Evolutionary conservation across 2,113 vertebrate species (phyloP).

Genomic region (Rafetus swinhoei): DNA sequence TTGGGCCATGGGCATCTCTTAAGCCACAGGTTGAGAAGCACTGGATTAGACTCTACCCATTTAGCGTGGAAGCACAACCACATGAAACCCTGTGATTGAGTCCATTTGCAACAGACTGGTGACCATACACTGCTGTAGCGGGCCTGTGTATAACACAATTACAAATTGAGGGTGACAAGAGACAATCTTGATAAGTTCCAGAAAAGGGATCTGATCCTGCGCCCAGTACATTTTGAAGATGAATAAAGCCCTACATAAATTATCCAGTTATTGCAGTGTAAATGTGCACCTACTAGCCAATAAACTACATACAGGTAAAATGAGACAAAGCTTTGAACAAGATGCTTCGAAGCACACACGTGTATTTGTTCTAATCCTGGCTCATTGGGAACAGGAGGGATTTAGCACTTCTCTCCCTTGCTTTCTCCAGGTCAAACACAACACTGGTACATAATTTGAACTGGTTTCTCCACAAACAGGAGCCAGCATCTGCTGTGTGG

Average conservation of each 20-base stretch:
- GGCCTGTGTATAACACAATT: neutral
- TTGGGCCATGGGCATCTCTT: too few relatives aligned
- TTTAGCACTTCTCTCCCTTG: neutral
- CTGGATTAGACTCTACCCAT: neutral
- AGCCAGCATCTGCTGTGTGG: neutral
- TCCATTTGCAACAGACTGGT: neutral
- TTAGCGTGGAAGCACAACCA: neutral
- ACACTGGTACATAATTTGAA: neutral
- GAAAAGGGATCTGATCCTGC: rapidly evolving
- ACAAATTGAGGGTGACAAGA: neutral
- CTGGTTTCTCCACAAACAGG: conserved; percentile 10
- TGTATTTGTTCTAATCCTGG: conserved; percentile 33
- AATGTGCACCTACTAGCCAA: neutral
- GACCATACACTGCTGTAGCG: neutral
- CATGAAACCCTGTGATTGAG: neutral
- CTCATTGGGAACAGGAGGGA: neutral
- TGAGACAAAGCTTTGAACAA: neutral
- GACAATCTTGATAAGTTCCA: neutral
- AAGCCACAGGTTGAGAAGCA: too few relatives aligned
- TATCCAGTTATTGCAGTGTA: neutral
- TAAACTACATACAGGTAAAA: neutral
- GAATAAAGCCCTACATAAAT: neutral
- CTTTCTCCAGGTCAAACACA: neutral
- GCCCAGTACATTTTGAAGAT: neutral
- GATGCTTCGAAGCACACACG: neutral